Evolutionary conservation across 2,888 invertebrate species (phyloP).

Genomic region (Lithophane socia): DNA sequence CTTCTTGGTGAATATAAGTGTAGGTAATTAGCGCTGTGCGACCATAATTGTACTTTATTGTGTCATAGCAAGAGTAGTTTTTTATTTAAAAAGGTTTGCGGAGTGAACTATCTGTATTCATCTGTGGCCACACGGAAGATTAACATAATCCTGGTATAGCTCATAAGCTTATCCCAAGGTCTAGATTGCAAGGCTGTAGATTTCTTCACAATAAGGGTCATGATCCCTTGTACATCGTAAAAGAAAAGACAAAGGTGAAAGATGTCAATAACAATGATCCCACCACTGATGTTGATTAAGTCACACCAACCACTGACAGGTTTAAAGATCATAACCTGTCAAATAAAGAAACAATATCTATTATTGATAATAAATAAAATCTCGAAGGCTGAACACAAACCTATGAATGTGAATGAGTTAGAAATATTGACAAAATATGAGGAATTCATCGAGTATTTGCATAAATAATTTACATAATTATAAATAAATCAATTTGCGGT

Average conservation of each 20-base stretch:
- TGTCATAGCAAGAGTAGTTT: no score
- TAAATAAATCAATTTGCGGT: constrained; percentile 60
- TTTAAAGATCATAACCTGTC: constrained; percentile 17
- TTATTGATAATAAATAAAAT: constrained; percentile 2
- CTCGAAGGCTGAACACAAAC: constrained; percentile 24
- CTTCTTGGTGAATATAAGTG: no score
- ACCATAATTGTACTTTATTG: no score
- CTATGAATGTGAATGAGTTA: constrained; percentile 21
- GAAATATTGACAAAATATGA: constrained; percentile 23
- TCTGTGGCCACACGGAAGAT: neutral
- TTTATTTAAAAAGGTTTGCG: no score
- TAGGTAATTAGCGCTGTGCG: no score
- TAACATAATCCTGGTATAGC: neutral
- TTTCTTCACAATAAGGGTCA: constrained; percentile 28
- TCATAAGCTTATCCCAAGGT: neutral
- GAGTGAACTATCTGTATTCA: no score
- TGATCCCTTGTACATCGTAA: constrained; percentile 4
- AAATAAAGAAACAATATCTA: constrained; percentile 9
- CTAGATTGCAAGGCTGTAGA: neutral
- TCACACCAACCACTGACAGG: constrained; percentile 1
- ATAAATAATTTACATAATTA: constrained; percentile 31
- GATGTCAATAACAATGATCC: constrained; percentile 3
- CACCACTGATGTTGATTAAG: neutral
- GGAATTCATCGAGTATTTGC: constrained; percentile 28
- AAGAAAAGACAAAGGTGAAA: constrained; percentile 14